Conservation (phyloP, 2,113 vertebrate species). For the Cettia cetti region DNA sequence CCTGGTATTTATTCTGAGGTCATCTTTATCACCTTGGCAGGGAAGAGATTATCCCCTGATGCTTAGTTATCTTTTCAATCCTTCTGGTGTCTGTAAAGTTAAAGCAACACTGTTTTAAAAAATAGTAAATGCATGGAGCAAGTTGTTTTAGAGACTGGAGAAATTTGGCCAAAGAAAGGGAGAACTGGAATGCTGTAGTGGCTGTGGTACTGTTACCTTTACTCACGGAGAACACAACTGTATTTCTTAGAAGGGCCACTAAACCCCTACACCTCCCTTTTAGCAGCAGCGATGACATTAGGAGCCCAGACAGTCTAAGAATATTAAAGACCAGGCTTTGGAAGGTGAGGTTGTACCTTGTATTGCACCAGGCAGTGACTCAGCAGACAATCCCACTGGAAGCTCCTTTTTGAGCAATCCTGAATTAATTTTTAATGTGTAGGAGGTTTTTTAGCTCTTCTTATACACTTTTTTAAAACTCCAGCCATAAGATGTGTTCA, state of each 20-base stretch:
- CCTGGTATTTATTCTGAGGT: background rate
- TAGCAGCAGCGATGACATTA: background rate
- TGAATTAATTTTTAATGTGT: background rate
- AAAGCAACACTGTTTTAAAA: background rate
- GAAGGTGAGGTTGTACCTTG: background rate
- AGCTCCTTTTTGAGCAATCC: background rate
- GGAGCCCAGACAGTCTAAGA: background rate
- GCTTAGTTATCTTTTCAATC: constrained; percentile 17
- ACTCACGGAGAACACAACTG: background rate
- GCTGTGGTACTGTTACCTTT: background rate
- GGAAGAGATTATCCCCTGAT: background rate
- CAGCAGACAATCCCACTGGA: background rate
- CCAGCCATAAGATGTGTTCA: background rate
- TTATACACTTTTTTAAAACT: background rate
- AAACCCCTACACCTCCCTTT: background rate
- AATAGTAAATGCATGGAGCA: background rate
- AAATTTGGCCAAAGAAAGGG: background rate
- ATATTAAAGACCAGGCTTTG: background rate
- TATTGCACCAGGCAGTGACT: background rate
- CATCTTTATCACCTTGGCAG: background rate
- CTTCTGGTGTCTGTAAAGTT: background rate
- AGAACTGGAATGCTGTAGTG: fast-evolving
- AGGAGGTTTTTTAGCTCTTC: background rate
- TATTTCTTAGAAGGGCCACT: background rate
- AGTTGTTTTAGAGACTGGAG: background rate